A percentile compares a stretch with the other conserved stretches of the same genome.
These are phyloP conservation scores for Trichomycterus rosablanca DNA, from an alignment of 2,113 vertebrate genomes.

Conservation along the genomic window DNA sequence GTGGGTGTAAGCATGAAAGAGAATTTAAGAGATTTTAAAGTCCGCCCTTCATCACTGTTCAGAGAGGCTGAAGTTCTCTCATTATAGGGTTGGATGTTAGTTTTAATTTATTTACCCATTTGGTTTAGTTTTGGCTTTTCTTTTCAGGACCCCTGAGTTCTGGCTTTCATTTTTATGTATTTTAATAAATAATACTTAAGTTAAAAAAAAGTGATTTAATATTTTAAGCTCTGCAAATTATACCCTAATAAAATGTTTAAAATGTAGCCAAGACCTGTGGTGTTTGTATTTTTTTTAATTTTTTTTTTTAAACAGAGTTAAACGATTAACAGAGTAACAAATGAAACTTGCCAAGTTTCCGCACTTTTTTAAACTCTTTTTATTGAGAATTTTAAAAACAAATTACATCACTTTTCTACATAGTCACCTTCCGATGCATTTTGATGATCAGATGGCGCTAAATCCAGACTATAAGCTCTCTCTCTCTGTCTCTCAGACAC, in stretches of 20 bases:
- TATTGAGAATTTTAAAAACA: too few relatives aligned
- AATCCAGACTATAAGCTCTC: too few relatives aligned
- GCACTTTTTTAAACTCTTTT: too few relatives aligned
- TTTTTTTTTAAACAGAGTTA: too few relatives aligned
- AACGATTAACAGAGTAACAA: too few relatives aligned
- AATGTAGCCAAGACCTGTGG: conserved; percentile 22
- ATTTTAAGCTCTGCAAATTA: conserved; percentile 80
- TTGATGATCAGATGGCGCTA: too few relatives aligned
- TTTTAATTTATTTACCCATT: conserved; percentile 46
- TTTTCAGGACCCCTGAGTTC: conserved; percentile 73
- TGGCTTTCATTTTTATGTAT: conserved; percentile 80
- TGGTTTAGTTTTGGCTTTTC: conserved; percentile 34
- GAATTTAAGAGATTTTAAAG: conserved; percentile 29
- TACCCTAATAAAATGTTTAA: conserved; percentile 76
- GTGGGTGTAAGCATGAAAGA: conserved; percentile 24
- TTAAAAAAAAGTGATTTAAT: conserved; percentile 78
- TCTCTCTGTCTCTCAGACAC: too few relatives aligned
- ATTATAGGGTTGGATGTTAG: conserved; percentile 52
- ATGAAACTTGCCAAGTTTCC: too few relatives aligned
- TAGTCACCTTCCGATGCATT: too few relatives aligned
- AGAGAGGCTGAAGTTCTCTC: conserved; percentile 62
- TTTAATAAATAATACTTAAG: conserved; percentile 82
- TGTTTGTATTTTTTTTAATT: background rate
- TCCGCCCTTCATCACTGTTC: conserved; percentile 56
- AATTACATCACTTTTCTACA: too few relatives aligned